Conservation (phyloP, 2,113 vertebrate genomes). For the Anolis carolinensis region DNA sequence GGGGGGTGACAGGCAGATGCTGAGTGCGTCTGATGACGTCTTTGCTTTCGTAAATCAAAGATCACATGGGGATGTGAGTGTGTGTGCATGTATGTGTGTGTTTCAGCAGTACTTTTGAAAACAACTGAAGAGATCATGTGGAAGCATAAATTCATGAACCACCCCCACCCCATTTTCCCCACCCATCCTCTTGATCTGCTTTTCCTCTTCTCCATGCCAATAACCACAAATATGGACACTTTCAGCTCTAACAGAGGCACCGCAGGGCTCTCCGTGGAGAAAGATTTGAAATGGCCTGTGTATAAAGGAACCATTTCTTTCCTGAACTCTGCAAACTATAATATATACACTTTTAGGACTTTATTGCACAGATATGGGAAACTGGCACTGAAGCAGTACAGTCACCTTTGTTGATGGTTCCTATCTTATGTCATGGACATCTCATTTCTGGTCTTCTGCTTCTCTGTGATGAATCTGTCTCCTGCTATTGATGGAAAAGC, state of each 20-base stretch:
- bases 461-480: no score
- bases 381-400: no score
- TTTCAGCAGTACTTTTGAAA: slow-evolving; percentile 57
- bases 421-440: no score
- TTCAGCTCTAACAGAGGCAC: slow-evolving; percentile 3
- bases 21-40: slow-evolving; percentile 40
- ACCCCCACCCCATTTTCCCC: slow-evolving; percentile 6
- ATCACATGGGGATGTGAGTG: slow-evolving; percentile 68
- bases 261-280: not conserved
- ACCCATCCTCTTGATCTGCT: slow-evolving; percentile 26
- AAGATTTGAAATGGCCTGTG: not conserved
- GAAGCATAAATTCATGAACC: slow-evolving; percentile 57
- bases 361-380: no score
- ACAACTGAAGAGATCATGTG: slow-evolving; percentile 73
- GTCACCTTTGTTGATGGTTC: no score
- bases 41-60: slow-evolving; percentile 64
- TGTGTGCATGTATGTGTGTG: not conserved
- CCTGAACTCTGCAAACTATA: slow-evolving; percentile 15
- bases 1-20: slow-evolving; percentile 42
- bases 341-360: not conserved
- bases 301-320: not conserved
- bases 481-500: no score
- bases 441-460: no score
- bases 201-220: not conserved
- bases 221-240: slow-evolving; percentile 37